phyloP scores from a whole-genome alignment of 2,113 vertebrate genomes.

The Stegastes partitus region DNA sequence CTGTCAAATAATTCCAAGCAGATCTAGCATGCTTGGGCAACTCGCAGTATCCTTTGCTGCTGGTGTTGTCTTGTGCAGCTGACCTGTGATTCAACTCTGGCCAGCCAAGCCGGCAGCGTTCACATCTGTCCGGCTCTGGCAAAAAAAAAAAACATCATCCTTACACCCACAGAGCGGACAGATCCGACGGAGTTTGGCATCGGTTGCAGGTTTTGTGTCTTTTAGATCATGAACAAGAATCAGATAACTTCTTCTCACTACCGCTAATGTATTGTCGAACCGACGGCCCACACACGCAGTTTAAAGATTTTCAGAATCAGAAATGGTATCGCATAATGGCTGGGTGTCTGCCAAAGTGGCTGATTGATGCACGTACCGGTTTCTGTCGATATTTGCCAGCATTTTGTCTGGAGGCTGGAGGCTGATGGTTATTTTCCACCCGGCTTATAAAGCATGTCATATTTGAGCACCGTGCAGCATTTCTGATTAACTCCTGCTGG shows the following conservation, averaged over 20 bases:
- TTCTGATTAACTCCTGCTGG: slow-evolving; percentile 63
- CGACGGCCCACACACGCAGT: not conserved
- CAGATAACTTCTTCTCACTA: not conserved
- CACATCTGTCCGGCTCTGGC: slow-evolving; percentile 45
- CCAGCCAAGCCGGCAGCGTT: slow-evolving; percentile 5
- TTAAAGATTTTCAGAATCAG: not conserved
- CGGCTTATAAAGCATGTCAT: slow-evolving; percentile 49
- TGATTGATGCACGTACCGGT: slow-evolving; percentile 3
- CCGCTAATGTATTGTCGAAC: not conserved
- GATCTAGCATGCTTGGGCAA: slow-evolving; percentile 16
- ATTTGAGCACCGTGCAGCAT: slow-evolving; percentile 42
- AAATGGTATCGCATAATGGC: not conserved
- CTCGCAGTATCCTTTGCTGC: slow-evolving; percentile 19
- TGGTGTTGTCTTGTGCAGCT: slow-evolving; percentile 24
- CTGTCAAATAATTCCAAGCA: slow-evolving; percentile 47
- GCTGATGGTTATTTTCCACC: slow-evolving; percentile 54
- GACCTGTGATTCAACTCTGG: slow-evolving; percentile 51
- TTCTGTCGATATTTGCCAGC: slow-evolving; percentile 25
- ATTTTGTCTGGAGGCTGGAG: slow-evolving; percentile 30
- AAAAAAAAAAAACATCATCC: not conserved
- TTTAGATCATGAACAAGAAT: not conserved
- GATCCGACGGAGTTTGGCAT: not conserved
- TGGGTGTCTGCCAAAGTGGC: not conserved
- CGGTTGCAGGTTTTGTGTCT: not conserved
- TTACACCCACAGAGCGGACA: not conserved